Evolutionary conservation across 2,888 invertebrate genomes (phyloP).

Genomic region (Neuroscelio doddi): DNA sequence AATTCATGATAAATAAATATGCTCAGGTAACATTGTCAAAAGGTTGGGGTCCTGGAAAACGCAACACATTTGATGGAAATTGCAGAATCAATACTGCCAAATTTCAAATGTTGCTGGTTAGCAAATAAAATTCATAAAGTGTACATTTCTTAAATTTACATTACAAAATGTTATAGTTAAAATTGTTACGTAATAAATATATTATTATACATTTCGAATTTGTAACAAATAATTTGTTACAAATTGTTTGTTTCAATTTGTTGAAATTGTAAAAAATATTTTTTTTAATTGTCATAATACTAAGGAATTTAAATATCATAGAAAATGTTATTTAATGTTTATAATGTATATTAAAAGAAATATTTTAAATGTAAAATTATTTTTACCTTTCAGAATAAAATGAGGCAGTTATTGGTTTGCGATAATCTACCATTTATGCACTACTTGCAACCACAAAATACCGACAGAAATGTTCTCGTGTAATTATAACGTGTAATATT

Average conservation of each 20-base stretch:
- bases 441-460: too few relatives aligned
- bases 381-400: conserved; percentile 33
- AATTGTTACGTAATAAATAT: too few relatives aligned
- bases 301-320: too few relatives aligned
- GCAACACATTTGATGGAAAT: conserved; percentile 29
- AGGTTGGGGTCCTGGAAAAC: conserved; percentile 50
- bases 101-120: conserved; percentile 40
- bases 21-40: conserved; percentile 45
- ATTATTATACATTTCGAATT: too few relatives aligned
- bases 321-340: too few relatives aligned
- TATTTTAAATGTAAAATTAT: background rate
- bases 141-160: too few relatives aligned
- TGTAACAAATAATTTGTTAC: too few relatives aligned
- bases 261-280: too few relatives aligned
- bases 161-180: background rate
- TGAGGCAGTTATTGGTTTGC: conserved; percentile 30
- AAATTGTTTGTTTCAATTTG: too few relatives aligned
- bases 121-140: too few relatives aligned
- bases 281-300: too few relatives aligned
- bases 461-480: background rate
- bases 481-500: too few relatives aligned
- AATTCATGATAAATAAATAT: background rate
- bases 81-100: conserved; percentile 31
- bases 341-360: background rate
- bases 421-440: conserved; percentile 21